Base-by-base conservation (phyloP, 2,797 vertebrate species). In the Psittacula derbiana region DNA sequence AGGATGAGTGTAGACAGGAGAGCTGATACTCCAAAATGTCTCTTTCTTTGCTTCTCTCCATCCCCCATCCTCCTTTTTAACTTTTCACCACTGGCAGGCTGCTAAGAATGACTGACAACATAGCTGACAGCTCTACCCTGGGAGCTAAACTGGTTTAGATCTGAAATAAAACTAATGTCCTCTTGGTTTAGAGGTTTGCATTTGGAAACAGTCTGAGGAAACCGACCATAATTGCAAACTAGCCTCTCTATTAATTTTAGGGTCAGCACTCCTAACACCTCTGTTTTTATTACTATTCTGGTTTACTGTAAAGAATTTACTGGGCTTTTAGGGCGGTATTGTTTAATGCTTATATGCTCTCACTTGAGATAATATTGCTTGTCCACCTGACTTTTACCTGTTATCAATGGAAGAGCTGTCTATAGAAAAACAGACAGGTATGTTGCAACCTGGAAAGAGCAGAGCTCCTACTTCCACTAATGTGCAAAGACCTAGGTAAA, bases 121-220 rank as follows among this genome's bases (percentile, higher is more conserved):
- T 4, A 62, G 50, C 40, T 93, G 86, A 74, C 38, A 94, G 53
- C 12, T 93, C 84, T 91, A 92, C 16, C 41, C 55, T 64, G 46
- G 82, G 88, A 87, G 50, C 64, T 93, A 92, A 97, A 90, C 43
- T 67, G 33, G 84, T 49, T 94, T 73, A 93, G 91, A 88, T 90
- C 57, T 91, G 64, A 84, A 96, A 88, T 69, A 90, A 94, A 76
- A 80, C 62, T 30, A 49, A 24, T 72, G 66, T 94, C 84, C 74
- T 57, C 15, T 38, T 84, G 49, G 72, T 72, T 93, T 88, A 76
- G 28, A 91, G 40, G 19, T 38, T 41, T 89, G 16, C 16, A 55
- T 55, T 88, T 41, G 66, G 43, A 93, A 86, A 82, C 11, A 58
- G 36, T 91, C 66, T 93, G 72, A 87, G 47, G 64, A 95, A 95